Base-by-base conservation (phyloP, 2,797 vertebrate genomes). In the Gephyroberyx darwinii region DNA sequence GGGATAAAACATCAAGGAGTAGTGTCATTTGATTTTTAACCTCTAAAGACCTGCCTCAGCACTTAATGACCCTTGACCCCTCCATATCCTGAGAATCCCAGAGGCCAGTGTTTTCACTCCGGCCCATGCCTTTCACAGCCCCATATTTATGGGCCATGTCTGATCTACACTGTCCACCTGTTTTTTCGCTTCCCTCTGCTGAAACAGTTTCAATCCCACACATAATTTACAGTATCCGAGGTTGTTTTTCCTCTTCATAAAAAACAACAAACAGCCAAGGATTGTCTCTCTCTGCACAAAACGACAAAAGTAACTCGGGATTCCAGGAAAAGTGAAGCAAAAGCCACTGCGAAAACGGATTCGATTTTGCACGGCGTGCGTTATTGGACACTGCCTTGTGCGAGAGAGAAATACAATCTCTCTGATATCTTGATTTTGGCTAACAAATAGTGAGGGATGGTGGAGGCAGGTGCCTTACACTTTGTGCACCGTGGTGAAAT, bases 141-240 rank as follows among this genome's bases (percentile, higher is more conserved):
- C 39, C 62, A 65, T 89, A 90, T 93, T 91, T 93, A 92, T 90
- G 77, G 71, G 35, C 75, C 80, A 71, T 69, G 82, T 84, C 87
- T 72, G 81, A 90, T 88, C 84, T 71, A 74, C 54, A 51, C 67
- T 48, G 75, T 86, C 84, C 92, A 92, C 87, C 90, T 93, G 92
- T 86, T 93, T 85, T 89, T 91, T 69, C 71, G 77, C 80, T 90
- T 81, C 71, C 62, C 63, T 55, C 67, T 20, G 52, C 71, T 62
- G 56, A 80, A 71, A 85, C 26, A 58, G 51, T 85, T 87, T 77
- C 30, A 70, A 84, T 84, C 91, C 53, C 63, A 72, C 68, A 72
- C 81, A 79, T 82, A 84, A 89, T 76, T 89, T 77, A 84, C 43
- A 48, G 55, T 47, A 52, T 8, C 62, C 54, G 30, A 63, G 47